Percentiles rank a stretch among this genome's conserved stretches.
Conservation (phyloP, 2,797 vertebrate genomes). For the Myoxocephalus aenaeus region DNA sequence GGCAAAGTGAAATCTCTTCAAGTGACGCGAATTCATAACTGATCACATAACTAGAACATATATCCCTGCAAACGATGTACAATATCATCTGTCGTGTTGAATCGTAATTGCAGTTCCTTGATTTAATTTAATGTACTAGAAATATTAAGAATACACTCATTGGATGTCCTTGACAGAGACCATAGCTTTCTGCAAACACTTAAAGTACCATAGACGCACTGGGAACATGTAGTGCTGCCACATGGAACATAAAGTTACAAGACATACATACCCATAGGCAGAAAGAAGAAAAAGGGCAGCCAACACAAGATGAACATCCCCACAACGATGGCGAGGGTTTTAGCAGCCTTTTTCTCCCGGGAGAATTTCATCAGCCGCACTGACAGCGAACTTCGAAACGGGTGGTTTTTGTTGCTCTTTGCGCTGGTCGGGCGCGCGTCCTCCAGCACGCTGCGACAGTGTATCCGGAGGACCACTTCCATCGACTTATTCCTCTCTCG, state of each 20-base stretch:
- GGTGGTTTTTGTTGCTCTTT: conserved; percentile 89
- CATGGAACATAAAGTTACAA: conserved; percentile 31
- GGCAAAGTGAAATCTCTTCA: conserved; percentile 15
- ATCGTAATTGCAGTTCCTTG: neutral
- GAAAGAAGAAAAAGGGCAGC: conserved; percentile 98
- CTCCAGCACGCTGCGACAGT: conserved; percentile 90
- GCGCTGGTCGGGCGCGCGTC: conserved; percentile 78
- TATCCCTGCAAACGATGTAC: neutral
- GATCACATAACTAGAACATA: neutral
- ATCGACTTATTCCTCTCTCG: conserved; percentile 92
- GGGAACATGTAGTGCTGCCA: neutral
- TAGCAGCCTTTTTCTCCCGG: conserved; percentile 97
- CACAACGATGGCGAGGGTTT: conserved; percentile 97
- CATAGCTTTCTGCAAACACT: too few species aligned
- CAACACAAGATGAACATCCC: conserved; percentile 98
- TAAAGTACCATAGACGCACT: neutral
- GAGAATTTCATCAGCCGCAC: conserved; percentile 98
- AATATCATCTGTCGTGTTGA: neutral
- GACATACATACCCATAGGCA: conserved; percentile 94
- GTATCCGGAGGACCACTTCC: conserved; percentile 95
- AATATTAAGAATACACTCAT: neutral
- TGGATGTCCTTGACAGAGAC: neutral
- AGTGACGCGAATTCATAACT: conserved; percentile 19
- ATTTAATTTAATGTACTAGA: neutral
- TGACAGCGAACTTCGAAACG: conserved; percentile 94